Evolutionary conservation across 2,888 invertebrate genomes (phyloP), one percentile per base, ranked within the genome.

Genomic region (Drosophila sordidapex): DNA sequence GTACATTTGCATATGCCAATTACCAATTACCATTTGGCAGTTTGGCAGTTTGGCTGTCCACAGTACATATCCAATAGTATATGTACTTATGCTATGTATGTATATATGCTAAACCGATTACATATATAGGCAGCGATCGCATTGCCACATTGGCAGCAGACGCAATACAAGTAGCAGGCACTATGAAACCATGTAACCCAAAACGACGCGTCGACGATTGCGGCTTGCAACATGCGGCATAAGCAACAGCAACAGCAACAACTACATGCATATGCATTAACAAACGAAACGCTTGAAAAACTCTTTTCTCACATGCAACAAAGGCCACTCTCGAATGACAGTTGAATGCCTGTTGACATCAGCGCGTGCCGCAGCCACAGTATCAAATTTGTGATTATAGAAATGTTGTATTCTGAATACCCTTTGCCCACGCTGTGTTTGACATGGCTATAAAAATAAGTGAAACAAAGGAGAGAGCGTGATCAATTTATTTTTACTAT

Each of bases 221-320:
- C 3, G 54, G 63, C 79, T 84, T 84, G 89, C 83, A 81, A 84
- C 87, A 89, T 76, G 82, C 61, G 52, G 65, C 64, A 68, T 51
- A 31, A 51, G 27, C 43, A 59, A 61, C 40, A 62, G 43, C 43
- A 21, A 13, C 40, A 54, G 2, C 53, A 53, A 53, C 33, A 53
- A 33, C 75, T 60, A 60, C 54, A 62, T 29, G 38, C 43, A 21
- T 53, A 35, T 53, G 36, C 38, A 43, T 15, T 46, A 46, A 46
- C 57, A 43, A 65, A n/a, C 66, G 80, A 49, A 67, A 64, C 81
- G 77, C 76, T 80, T 76, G 67, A 80, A 64, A 71, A 76, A 71
- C 76, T 77, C 76, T 70, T 60, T 65, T 58, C 36, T 60, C 33
- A 51, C 35, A 60, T 25, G 31, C 38, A 59, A 68, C 61, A 67